Conservation (phyloP, 2,888 invertebrate genomes). For the Polymixis flavicincta region DNA sequence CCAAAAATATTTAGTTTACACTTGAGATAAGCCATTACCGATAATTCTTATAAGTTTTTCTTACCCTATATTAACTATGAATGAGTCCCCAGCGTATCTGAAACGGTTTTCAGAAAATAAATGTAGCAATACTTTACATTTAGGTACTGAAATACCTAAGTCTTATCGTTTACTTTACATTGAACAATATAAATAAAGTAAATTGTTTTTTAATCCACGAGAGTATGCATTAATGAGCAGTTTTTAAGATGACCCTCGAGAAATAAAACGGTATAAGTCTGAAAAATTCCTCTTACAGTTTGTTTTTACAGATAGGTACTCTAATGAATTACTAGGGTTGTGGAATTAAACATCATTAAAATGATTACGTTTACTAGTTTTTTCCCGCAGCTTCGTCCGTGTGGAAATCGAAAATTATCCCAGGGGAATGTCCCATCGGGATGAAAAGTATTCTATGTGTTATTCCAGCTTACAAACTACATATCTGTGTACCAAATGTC, state of each 20-base stretch:
- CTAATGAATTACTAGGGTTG: no score
- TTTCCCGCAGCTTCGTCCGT: no score
- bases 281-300: not conserved
- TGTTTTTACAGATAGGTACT: no score
- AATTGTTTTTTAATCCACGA: constrained; percentile 8
- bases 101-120: constrained; percentile 16
- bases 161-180: not conserved
- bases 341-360: no score
- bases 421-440: no score
- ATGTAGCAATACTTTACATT: not conserved
- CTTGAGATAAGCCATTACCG: constrained; percentile 20
- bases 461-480: no score
- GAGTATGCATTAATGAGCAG: constrained; percentile 13
- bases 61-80: constrained; percentile 26
- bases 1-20: constrained; percentile 50
- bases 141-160: constrained; percentile 2
- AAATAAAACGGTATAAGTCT: not conserved
- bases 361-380: no score
- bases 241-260: not conserved
- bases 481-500: no score
- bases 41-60: constrained; percentile 39
- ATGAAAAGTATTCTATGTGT: no score
- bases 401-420: no score
- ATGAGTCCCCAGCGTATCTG: constrained; percentile 12
- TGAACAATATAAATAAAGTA: not conserved